Base-by-base conservation (phyloP, 2,888 invertebrate species). In the Meghimatium bilineatum region DNA sequence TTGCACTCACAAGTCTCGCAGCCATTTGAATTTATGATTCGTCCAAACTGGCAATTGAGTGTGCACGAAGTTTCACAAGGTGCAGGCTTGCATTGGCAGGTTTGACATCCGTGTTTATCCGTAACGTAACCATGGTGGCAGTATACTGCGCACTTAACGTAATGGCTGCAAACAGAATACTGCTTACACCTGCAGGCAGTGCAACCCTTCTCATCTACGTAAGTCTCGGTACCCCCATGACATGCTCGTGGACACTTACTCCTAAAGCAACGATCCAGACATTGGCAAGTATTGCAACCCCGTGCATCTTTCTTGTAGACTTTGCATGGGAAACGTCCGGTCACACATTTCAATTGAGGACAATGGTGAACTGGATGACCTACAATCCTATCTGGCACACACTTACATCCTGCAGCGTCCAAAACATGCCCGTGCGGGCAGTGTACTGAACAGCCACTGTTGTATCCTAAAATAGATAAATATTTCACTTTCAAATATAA, bases 211-310 rank as follows among this genome's bases (percentile, higher is more conserved):
- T n/a, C 63, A 56, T 80, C 80, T 1, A 60, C 6, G 20, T 32
- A 36, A 32, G 26, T 52, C 44, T 80, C 80, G 17, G 36, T 60
- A 23, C 80, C 80, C 12, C 38, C 23, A 2, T n/a, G 71, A n/a
- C 80, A 80, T 34, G 34, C 44, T 49, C 36, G 60, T 3, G 80
- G 80, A 10, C 80, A 80, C 32, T 26, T 63, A 60, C 38, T 80
- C 44, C 36, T 72, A 38, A 26, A 56, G 32, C 80, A 80, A 20
- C 36, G 38, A 32, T 52, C 52, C 26, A 52, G 52, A 29, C 82
- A 82, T 10, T 82, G n/a, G 36, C 82, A 82, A 0, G 77, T 77
- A 5, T n/a, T 26, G 60, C 82, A 82, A 20, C 82, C 82, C 1
- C 20, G 69, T 38, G 52, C 29, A 36, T 82, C 82, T 66, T 36